A percentile compares a stretch with the other conserved stretches of the same genome.
Conservation (phyloP, 2,797 vertebrate species). For the Melanotaenia parkinsoni region DNA sequence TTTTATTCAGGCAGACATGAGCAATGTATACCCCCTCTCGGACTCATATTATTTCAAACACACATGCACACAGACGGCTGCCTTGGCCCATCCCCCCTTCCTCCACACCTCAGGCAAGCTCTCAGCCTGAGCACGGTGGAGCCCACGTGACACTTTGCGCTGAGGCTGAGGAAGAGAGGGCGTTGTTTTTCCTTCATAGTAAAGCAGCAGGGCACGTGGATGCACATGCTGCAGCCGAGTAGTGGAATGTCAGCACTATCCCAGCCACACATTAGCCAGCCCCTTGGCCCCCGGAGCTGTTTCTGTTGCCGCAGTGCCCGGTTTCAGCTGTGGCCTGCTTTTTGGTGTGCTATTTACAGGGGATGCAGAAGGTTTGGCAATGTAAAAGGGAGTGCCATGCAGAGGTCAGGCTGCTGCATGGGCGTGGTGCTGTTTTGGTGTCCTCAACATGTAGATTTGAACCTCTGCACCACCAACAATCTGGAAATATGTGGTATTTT, state of each 20-base stretch:
- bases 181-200: conserved; percentile 76
- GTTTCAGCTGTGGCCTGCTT: conserved; percentile 52
- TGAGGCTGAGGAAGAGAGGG: conserved; percentile 52
- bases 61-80: conserved; percentile 21
- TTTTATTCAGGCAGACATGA: neutral
- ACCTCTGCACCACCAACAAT: conserved; percentile 23
- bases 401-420: conserved; percentile 75
- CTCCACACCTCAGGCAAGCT: conserved; percentile 60
- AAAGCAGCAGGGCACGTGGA: conserved; percentile 80
- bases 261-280: conserved; percentile 41
- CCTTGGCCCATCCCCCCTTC: conserved; percentile 34
- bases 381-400: conserved; percentile 58
- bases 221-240: conserved; percentile 79
- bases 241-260: conserved; percentile 78
- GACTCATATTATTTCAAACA: conserved; percentile 41
- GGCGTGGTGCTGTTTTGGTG: conserved; percentile 69
- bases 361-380: conserved; percentile 31
- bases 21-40: neutral
- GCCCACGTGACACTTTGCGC: conserved; percentile 66
- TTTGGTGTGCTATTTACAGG: conserved; percentile 25
- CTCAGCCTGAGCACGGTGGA: conserved; percentile 64
- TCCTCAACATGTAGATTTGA: conserved; percentile 1
- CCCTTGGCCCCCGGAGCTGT: conserved; percentile 43
- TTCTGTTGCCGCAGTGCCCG: conserved; percentile 64
- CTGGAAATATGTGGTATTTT: no score